phyloP scores from a whole-genome alignment of 2,113 vertebrate genomes.

The Melanostigma gelatinosum region DNA sequence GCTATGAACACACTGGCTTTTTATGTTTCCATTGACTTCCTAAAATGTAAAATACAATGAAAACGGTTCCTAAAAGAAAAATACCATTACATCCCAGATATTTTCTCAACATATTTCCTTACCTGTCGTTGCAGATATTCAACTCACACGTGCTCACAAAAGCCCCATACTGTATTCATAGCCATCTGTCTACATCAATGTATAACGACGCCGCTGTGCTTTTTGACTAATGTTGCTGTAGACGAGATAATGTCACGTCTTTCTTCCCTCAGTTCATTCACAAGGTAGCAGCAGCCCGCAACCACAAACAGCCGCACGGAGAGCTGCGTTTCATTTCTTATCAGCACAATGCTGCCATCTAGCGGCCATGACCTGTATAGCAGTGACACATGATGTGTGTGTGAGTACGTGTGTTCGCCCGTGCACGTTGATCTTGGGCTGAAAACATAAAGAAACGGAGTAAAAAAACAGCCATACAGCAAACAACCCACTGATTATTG shows the following conservation, averaged over 20 bases:
- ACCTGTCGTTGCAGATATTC: not conserved
- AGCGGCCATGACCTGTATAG: slow-evolving; percentile 10
- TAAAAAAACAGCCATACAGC: not conserved
- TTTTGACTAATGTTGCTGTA: not conserved
- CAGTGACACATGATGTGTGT: not conserved
- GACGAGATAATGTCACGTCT: not conserved
- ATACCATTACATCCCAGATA: not conserved
- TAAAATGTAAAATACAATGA: not conserved
- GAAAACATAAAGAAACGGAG: not conserved
- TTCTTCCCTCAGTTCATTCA: not conserved
- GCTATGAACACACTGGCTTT: not conserved
- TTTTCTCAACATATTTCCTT: not conserved
- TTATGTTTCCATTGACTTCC: not conserved
- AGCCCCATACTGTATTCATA: not conserved
- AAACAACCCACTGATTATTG: not conserved
- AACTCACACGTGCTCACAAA: not conserved
- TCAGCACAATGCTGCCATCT: slow-evolving; percentile 49
- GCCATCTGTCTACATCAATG: not conserved
- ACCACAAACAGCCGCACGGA: not conserved
- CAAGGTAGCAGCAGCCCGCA: not conserved
- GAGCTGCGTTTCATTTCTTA: not conserved
- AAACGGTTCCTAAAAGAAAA: not conserved
- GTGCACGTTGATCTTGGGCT: not conserved
- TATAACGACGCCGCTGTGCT: not conserved
- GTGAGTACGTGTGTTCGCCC: no score